Evolutionary conservation across 1,140 invertebrate genomes (phyloP).

Genomic region (Geopemphigus sp.): DNA sequence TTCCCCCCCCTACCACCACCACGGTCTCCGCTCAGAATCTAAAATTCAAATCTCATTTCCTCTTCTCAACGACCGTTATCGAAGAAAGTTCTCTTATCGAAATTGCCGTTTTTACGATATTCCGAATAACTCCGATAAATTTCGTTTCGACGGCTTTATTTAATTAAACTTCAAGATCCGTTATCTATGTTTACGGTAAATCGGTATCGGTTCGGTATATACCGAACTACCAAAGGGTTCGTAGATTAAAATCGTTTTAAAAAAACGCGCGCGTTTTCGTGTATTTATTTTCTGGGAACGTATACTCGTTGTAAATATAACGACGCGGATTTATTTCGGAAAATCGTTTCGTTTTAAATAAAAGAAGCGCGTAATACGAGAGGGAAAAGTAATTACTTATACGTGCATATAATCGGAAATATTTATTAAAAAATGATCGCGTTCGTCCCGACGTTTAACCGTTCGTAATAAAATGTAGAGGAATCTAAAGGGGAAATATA

Average conservation of each 20-base stretch:
- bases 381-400: too few species aligned
- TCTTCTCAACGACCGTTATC: background rate
- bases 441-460: background rate
- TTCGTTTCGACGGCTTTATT: background rate
- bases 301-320: too few species aligned
- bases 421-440: constrained; percentile 4
- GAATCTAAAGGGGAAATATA: background rate
- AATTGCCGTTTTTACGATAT: background rate
- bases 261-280: too few species aligned
- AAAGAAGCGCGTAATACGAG: too few species aligned
- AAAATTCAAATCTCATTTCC: background rate
- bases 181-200: background rate
- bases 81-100: background rate
- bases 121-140: background rate
- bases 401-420: background rate
- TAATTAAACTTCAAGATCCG: constrained; percentile 12
- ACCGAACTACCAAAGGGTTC: too few species aligned
- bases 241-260: too few species aligned
- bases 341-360: too few species aligned
- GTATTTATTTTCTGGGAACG: too few species aligned
- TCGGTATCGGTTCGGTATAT: too few species aligned
- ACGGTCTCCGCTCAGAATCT: too few species aligned
- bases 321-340: too few species aligned
- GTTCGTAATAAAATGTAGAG: background rate
- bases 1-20: too few species aligned